Base-by-base conservation (phyloP, 1,140 invertebrate genomes). In the Potamilus streckersoni region DNA sequence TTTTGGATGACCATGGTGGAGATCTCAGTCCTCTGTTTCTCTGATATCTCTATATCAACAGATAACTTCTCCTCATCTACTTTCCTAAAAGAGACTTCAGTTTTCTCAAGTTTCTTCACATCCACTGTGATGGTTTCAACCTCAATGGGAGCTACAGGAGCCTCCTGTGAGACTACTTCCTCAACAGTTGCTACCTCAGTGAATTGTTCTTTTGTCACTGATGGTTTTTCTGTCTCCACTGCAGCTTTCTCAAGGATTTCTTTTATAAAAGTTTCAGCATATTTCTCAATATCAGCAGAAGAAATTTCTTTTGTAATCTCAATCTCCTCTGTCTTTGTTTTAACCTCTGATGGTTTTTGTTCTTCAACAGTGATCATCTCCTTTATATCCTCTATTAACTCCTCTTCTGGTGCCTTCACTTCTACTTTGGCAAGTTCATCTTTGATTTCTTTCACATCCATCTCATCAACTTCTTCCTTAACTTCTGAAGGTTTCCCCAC, bases 391-490 rank as follows among this genome's bases (percentile, higher is more conserved):
- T 79, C 63, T 55, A 73, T 70, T 49, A 78, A 73, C 17, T 77
- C 78, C 74, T 83, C 82, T 60, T 66, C 64, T 15, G 81, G 79
- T 65, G 73, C 73, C 17, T 79, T 73, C 64, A 74, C 68, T 31
- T 71, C 58, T 17, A 31, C 61, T 68, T 79, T 77, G 16, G 73
- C 38, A 64, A 69, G 65, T 67, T 58, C 68, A 56, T 38, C 67
- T n/a, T 66, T 69, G 27, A 49, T 27, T 4, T 16, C 55, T 63
- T 77, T 68, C 31, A 59, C 20, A n/a, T 63, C 8, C 19, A 60
- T 62, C 63, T 82, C 75, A 67, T 27, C 19, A 59, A 19, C 74
- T 38, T 74, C 78, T 58, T 69, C 64, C 31, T 31, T 16, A 19
- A 31, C 57, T 66, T 78, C 61, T 57, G 76, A 62, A 71, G 72